These are phyloP conservation scores for Lepidurus packardi DNA, from an alignment of 1,140 invertebrate genomes.

Conservation along the genomic window DNA sequence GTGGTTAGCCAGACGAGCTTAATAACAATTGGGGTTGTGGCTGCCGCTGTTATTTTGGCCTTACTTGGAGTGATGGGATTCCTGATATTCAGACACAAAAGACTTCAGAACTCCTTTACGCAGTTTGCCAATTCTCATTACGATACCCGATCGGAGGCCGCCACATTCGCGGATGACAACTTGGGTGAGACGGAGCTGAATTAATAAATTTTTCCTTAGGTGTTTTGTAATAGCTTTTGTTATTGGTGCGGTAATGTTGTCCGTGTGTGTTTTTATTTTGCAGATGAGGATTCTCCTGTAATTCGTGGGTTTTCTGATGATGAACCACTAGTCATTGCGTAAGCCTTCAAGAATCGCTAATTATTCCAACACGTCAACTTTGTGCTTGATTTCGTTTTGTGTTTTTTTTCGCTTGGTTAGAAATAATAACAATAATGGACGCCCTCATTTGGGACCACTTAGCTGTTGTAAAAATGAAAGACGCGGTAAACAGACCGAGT, in stretches of 20 bases:
- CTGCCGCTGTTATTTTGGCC: conserved; percentile 53
- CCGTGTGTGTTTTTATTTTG: conserved; percentile 39
- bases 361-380: conserved; percentile 1
- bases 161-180: conserved; percentile 68
- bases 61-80: conserved; percentile 54
- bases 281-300: conserved; percentile 78
- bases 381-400: conserved; percentile 24
- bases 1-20: conserved; percentile 39
- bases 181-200: conserved; percentile 49
- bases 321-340: conserved; percentile 86
- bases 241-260: neutral
- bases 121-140: conserved; percentile 81
- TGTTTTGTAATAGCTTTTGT: neutral
- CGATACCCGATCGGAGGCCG: conserved; percentile 72
- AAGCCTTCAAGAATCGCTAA: conserved; percentile 38
- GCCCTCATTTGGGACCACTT: neutral
- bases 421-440: neutral
- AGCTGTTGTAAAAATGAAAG: neutral
- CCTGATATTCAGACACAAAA: conserved; percentile 62
- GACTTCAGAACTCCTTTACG: conserved; percentile 68
- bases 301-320: conserved; percentile 88
- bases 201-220: neutral
- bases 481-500: neutral
- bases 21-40: conserved; percentile 46
- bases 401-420: conserved; percentile 26